Conservation (phyloP, 2,797 vertebrate genomes). For the Siniperca obscura region DNA sequence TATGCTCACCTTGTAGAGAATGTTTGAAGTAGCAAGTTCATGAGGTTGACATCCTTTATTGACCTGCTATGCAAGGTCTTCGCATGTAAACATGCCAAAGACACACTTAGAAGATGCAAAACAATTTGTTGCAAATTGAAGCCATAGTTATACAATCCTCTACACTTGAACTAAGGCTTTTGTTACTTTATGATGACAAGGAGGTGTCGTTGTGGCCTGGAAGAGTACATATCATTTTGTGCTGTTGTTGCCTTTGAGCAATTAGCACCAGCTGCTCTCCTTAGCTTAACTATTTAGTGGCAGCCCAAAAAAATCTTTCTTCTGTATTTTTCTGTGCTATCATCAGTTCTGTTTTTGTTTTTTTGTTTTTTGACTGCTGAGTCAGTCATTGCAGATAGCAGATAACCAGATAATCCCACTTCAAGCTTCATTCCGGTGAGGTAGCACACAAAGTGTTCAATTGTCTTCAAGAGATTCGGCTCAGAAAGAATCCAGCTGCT, state of each 20-base stretch:
- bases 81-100: slow-evolving; percentile 9
- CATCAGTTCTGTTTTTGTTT: slow-evolving; percentile 28
- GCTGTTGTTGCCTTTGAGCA: slow-evolving; percentile 9
- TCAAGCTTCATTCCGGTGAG: slow-evolving; percentile 65
- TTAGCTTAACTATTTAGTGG: slow-evolving; percentile 15
- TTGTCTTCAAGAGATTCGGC: slow-evolving; percentile 64
- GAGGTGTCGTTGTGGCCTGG: slow-evolving; percentile 5
- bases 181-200: slow-evolving; percentile 2
- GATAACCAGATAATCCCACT: slow-evolving; percentile 76
- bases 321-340: slow-evolving; percentile 34
- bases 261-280: slow-evolving; percentile 9
- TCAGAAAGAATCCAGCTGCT: slow-evolving; percentile 56
- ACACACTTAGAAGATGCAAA: slow-evolving; percentile 13
- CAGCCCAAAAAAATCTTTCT: slow-evolving; percentile 19
- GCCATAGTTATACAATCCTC: slow-evolving; percentile 12
- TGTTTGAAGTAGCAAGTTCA: slow-evolving; percentile 39
- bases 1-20: slow-evolving; percentile 38
- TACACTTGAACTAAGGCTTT: slow-evolving; percentile 18
- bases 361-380: slow-evolving; percentile 23
- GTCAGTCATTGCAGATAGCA: slow-evolving; percentile 57
- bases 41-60: slow-evolving; percentile 15
- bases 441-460: slow-evolving; percentile 68
- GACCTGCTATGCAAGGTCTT: slow-evolving; percentile 9
- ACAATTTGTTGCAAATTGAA: slow-evolving; percentile 25
- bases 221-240: neutral